These are phyloP conservation scores for Folsomia manolachei DNA, from an alignment of 2,888 invertebrate species.

Conservation along the genomic window DNA sequence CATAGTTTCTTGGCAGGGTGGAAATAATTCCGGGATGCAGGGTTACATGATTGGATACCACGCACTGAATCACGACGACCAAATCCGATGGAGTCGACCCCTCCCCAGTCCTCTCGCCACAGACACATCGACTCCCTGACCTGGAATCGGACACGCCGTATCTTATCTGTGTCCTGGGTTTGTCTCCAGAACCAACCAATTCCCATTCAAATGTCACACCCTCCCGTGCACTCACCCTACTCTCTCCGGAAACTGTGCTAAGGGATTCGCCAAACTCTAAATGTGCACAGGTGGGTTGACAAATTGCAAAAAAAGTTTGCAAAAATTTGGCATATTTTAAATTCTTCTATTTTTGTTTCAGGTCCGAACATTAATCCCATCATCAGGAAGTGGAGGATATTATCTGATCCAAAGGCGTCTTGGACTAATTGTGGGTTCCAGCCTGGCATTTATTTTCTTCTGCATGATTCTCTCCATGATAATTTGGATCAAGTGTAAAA, in stretches of 20 bases:
- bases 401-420: conserved; percentile 76
- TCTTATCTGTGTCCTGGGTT: conserved; percentile 81
- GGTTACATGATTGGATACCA: conserved; percentile 84
- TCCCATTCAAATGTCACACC: conserved; percentile 58
- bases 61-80: conserved; percentile 63
- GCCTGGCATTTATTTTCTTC: conserved; percentile 81
- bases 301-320: neutral
- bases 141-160: conserved; percentile 77
- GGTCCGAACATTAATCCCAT: conserved; percentile 54
- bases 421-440: conserved; percentile 80
- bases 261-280: conserved; percentile 71
- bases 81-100: conserved; percentile 70
- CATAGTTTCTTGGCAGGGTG: conserved; percentile 83
- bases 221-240: conserved; percentile 56
- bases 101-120: conserved; percentile 69
- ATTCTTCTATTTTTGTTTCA: conserved; percentile 17
- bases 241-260: conserved; percentile 55
- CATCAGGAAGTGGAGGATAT: conserved; percentile 52
- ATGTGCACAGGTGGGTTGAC: conserved; percentile 62
- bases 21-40: conserved; percentile 73
- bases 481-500: conserved; percentile 80
- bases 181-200: conserved; percentile 65
- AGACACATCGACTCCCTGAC: conserved; percentile 71
- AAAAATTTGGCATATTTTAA: neutral
- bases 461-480: conserved; percentile 78